These are phyloP conservation scores for Araneus ventricosus DNA, from an alignment of 1,140 invertebrate genomes.

Conservation along the genomic window DNA sequence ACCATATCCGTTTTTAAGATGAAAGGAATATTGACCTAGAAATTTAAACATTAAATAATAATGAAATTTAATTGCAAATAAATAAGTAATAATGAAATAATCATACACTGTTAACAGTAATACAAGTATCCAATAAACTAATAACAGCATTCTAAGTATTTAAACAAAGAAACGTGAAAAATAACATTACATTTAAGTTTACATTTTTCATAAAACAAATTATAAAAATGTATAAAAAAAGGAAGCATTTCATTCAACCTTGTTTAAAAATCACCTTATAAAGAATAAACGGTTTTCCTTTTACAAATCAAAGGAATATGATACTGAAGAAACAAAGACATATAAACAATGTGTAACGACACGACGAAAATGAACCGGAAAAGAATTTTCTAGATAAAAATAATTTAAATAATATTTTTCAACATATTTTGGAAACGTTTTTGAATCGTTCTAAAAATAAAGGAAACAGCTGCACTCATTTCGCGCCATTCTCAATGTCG, in stretches of 20 bases:
- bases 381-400: neutral
- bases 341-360: neutral
- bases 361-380: neutral
- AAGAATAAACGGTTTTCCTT: neutral
- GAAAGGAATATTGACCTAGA: no score
- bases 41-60: no score
- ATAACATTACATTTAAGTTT: no score
- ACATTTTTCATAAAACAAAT: neutral
- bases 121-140: no score
- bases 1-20: no score
- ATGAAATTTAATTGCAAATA: no score
- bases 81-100: no score
- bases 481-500: neutral
- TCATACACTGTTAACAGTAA: no score
- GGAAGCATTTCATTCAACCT: neutral
- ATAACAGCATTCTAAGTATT: no score
- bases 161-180: no score
- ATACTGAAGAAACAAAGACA: neutral
- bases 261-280: neutral
- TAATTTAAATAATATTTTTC: neutral
- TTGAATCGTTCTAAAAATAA: constrained; percentile 8
- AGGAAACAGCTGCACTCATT: neutral
- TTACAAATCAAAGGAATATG: neutral
- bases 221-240: neutral
- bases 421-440: neutral